Base-by-base conservation (phyloP, 2,113 vertebrate species). In the Pangasianodon gigas region DNA sequence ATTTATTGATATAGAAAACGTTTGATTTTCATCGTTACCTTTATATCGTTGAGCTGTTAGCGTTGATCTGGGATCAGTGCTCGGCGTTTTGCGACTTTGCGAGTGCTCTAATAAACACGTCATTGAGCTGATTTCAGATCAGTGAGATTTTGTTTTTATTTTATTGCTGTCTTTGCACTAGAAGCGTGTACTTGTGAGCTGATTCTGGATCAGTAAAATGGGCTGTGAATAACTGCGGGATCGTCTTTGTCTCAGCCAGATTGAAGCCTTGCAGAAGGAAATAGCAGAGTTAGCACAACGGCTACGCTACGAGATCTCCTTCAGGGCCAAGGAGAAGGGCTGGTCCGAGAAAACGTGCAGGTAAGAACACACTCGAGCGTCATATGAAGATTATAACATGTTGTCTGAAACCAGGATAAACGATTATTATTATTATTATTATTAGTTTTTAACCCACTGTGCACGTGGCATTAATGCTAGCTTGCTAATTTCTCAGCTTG, bases 231-330 rank as follows among this genome's bases (percentile, higher is more conserved):
- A 92, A 90, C 84, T 26, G 26, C 7, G 14, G 51, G 69, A 18
- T 82, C 37, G 80, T 85, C 93, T 96, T 92, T 90, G 93, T 87
- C 82, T 90, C 90, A 96, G 96, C 94, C 95, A 99, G 98, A 91
- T 99, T 94, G 98, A 99, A 95, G 97, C 96, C 16, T 93, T 99
- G 91, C 97, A 98, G 92, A 95, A 90, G 2, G 98, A 99, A 95
- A 97, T 99, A 21, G 93, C 97, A 8, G 92, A 89, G 1, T 91
- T 98, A n/a, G 96, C 97, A 0, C 95, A 94, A 74, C 95, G 90
- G 46, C 96, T 99, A 58, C 95, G 94, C 79, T 96, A 96, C 75
- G 97, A 99, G 93, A 96, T 99, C 58, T 96, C 97, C 0, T 46
- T 97, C 37, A 93, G 92, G 89, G 97, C 95, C 0, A 92, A 92